Conservation (phyloP, 2,797 vertebrate species). For the Heliangelus exortis region DNA sequence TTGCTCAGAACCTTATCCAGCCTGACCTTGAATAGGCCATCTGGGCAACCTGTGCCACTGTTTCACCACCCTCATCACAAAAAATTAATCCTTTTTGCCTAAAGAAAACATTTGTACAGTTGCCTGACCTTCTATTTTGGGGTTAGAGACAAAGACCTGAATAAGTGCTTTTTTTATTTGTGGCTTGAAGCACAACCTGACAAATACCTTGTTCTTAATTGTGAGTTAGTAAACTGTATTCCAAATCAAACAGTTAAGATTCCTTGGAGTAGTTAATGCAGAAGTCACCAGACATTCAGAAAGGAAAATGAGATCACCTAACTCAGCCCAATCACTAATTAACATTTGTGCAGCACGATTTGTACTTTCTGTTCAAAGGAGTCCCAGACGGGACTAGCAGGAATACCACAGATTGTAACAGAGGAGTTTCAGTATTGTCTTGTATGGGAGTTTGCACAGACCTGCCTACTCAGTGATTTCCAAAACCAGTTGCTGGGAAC, state of each 20-base stretch:
- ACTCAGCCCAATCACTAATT: neutral
- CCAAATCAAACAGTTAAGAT: neutral
- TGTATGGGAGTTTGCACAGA: neutral
- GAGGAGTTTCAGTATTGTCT: neutral
- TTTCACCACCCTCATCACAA: neutral
- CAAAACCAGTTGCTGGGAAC: neutral
- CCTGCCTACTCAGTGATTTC: neutral
- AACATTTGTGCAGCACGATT: neutral
- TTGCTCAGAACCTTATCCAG: accelerated
- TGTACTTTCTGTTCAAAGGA: neutral
- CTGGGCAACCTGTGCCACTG: too few relatives aligned
- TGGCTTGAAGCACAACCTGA: neutral
- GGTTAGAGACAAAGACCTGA: neutral
- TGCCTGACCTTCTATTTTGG: neutral
- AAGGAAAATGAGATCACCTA: neutral
- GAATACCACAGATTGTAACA: neutral
- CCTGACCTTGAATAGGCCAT: too few relatives aligned
- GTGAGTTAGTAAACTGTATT: neutral
- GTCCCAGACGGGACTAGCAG: neutral
- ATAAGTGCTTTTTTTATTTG: neutral
- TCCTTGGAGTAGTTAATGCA: neutral
- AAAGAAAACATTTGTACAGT: neutral
- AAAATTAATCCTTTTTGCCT: neutral
- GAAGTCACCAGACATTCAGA: neutral
- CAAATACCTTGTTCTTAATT: neutral